These are phyloP conservation scores for Brassicogethes aeneus DNA, from an alignment of 2,888 invertebrate species.

Conservation along the genomic window DNA sequence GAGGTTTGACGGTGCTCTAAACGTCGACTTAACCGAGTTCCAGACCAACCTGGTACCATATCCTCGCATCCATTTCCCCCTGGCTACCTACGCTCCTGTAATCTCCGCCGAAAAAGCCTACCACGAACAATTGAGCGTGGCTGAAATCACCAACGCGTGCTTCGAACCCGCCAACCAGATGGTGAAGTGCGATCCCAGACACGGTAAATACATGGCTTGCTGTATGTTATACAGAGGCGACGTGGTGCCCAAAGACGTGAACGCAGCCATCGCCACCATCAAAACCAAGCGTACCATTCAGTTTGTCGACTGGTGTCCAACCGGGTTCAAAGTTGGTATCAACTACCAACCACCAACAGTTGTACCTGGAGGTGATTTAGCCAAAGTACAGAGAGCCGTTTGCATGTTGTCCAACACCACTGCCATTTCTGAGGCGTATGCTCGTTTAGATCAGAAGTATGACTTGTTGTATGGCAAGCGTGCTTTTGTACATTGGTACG, in stretches of 20 bases:
- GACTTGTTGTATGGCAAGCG: no score
- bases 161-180: conserved; percentile 78
- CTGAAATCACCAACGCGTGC: conserved; percentile 67
- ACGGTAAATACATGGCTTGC: conserved; percentile 91
- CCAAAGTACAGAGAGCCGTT: conserved; percentile 90
- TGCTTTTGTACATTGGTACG: no score
- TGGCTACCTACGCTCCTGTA: conserved; percentile 66
- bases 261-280: conserved; percentile 87
- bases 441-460: conserved; percentile 83
- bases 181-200: conserved; percentile 87
- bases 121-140: conserved; percentile 54
- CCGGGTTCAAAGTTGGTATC: conserved; percentile 72
- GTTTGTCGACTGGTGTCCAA: conserved; percentile 86
- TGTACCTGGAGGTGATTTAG: conserved; percentile 86
- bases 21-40: conserved; percentile 63
- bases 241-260: conserved; percentile 90
- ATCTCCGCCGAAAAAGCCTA: conserved; percentile 52
- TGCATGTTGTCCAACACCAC: conserved; percentile 98
- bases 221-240: conserved; percentile 83
- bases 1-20: conserved; percentile 54
- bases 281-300: conserved; percentile 90
- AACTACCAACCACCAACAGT: conserved; percentile 92
- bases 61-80: conserved; percentile 78
- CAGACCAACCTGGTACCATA: conserved; percentile 76
- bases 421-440: conserved; percentile 93